Percentiles rank a stretch among this genome's conserved stretches.
Conservation (phyloP, 2,888 invertebrate genomes). For the Dolichomitus sp. region DNA sequence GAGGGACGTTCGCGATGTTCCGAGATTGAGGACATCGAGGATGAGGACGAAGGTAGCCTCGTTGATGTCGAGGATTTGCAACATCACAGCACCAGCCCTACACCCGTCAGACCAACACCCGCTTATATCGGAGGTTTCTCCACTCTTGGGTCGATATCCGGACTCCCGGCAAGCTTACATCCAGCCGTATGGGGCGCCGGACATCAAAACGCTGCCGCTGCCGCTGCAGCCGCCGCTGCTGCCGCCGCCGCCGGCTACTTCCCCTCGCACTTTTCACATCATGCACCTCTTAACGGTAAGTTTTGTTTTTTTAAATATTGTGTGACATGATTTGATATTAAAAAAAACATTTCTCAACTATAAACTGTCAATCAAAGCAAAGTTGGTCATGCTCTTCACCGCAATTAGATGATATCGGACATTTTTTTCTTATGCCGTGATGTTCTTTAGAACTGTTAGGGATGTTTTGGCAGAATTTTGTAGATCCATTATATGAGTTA, state of each 20-base stretch:
- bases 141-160: slow-evolving; percentile 77
- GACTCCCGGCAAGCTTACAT: slow-evolving; percentile 77
- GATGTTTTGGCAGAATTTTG: not conserved
- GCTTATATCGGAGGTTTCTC: slow-evolving; percentile 82
- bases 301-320: slow-evolving; percentile 6
- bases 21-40: slow-evolving; percentile 89
- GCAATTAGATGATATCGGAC: not conserved
- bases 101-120: slow-evolving; percentile 83
- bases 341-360: not conserved
- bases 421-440: not conserved
- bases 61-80: slow-evolving; percentile 93
- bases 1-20: slow-evolving; percentile 79
- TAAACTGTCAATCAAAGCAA: not conserved
- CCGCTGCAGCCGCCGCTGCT: slow-evolving; percentile 77
- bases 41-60: slow-evolving; percentile 89
- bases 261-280: slow-evolving; percentile 82
- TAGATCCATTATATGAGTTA: not conserved
- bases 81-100: slow-evolving; percentile 72
- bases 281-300: slow-evolving; percentile 82
- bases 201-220: slow-evolving; percentile 77
- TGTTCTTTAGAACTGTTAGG: not conserved
- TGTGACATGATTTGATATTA: not conserved
- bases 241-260: slow-evolving; percentile 80
- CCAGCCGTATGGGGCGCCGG: slow-evolving; percentile 81
- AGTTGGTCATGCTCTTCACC: not conserved